Evolutionary conservation across 1,140 invertebrate genomes (phyloP), one percentile per base, ranked within the genome.

Genomic region (Asbolus verrucosus): DNA sequence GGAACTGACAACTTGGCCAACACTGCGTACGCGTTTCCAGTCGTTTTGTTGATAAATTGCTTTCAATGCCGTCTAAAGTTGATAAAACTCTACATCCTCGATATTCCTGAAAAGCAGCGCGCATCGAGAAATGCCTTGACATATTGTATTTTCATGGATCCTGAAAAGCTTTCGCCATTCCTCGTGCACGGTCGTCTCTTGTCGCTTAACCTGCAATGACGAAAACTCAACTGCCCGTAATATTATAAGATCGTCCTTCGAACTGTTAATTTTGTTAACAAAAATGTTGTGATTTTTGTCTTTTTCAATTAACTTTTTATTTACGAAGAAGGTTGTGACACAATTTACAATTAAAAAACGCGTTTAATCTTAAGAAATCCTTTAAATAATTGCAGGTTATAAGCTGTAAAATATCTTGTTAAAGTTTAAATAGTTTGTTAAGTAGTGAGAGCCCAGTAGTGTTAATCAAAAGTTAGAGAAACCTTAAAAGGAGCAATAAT

Each of bases 211-310:
- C 62, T 65, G 61, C 39, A 70, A 70, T 65, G 33, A 70, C 61
- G 68, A 65, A 65, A 69, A 65, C 60, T 39, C 39, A 70, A 72
- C 72, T 73, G 74, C 62, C 72, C 73, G 69, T 74, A 67, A 68
- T 71, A 54, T 54, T 27, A 70, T 41, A 61, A 69, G 19, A 65
- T 75, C 74, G 72, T 69, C 72, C 71, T 63, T 61, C 54, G 31
- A 71, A 71, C 63, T 39, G 67, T 36, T 71, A 71, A 69, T 75
- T 75, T 75, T 67, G 24, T 67, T 54, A 63, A 38, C 31, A 46
- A 71, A 73, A 36, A 73, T 67, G 69, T 70, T 69, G 74, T 75
- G 71, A 75, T 75, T 62, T 33, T 61, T 46, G 54, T n/a, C 43
- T 71, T 69, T 59, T 16, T 65, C 67, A 50, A 33, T 30, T 54